Evolutionary conservation across 1,140 invertebrate genomes (phyloP).

Genomic region (Helicoverpa zea): DNA sequence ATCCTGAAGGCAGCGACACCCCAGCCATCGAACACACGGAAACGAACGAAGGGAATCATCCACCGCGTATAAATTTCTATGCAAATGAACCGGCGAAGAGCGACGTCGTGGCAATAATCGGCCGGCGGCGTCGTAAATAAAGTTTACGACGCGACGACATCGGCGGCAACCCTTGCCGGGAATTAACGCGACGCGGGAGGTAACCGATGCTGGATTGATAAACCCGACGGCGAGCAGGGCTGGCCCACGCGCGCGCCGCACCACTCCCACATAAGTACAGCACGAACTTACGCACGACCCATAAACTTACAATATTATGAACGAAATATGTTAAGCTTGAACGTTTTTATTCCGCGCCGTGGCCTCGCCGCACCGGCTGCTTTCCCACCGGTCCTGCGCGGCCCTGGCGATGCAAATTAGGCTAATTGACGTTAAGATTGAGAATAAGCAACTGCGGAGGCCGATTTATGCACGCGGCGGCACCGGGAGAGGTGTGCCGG

Average conservation of each 20-base stretch:
- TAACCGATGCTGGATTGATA: conserved; percentile 57
- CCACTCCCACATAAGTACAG: conserved; percentile 10
- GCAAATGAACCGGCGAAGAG: conserved; percentile 78
- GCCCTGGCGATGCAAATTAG: conserved; percentile 54
- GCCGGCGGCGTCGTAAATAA: conserved; percentile 76
- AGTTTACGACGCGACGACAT: conserved; percentile 78
- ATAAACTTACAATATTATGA: conserved; percentile 38
- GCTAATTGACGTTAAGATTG: conserved; percentile 57
- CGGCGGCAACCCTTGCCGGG: conserved; percentile 74
- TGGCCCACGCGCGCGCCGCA: conserved; percentile 24
- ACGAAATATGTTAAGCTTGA: conserved; percentile 16
- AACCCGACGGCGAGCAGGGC: conserved; percentile 29
- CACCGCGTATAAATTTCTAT: conserved; percentile 79
- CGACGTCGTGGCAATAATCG: conserved; percentile 75
- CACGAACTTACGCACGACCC: conserved; percentile 16
- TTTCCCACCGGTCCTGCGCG: conserved; percentile 29
- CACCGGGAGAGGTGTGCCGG: conserved; percentile 33
- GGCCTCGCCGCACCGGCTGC: neutral
- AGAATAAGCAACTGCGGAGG: conserved; percentile 42
- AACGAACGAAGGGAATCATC: conserved; percentile 68
- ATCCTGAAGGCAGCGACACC: conserved; percentile 31
- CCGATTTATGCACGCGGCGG: conserved; percentile 44
- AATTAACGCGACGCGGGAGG: conserved; percentile 75
- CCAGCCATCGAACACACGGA: conserved; percentile 57
- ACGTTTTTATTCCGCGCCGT: conserved; percentile 19